phyloP scores from a whole-genome alignment of 2,113 vertebrate species.

The Regulus satrapa region DNA sequence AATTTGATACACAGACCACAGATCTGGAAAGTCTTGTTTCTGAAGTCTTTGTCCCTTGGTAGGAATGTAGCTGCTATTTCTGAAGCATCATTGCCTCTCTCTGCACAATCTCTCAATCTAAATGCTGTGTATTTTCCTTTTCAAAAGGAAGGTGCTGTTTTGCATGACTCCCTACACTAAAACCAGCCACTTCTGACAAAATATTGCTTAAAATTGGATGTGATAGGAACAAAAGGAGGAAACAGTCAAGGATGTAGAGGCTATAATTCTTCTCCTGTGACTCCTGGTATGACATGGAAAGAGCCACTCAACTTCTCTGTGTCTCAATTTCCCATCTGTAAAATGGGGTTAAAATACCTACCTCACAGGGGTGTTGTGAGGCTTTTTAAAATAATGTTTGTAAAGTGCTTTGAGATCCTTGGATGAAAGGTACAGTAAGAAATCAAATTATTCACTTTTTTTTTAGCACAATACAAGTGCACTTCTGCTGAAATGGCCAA shows the following conservation, averaged over 20 bases:
- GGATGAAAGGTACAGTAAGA: slow-evolving; percentile 45
- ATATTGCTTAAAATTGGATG: neutral
- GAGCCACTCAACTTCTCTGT: slow-evolving; percentile 4
- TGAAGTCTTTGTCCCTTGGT: neutral
- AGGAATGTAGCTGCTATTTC: neutral
- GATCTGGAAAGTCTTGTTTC: neutral
- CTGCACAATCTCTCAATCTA: slow-evolving; percentile 60
- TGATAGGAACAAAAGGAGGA: neutral
- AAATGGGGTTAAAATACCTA: slow-evolving; percentile 57
- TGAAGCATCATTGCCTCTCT: slow-evolving; percentile 65
- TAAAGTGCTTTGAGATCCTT: slow-evolving; percentile 69
- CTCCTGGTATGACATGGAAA: neutral
- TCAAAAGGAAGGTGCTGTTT: slow-evolving; percentile 48
- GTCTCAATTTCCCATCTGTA: slow-evolving; percentile 55
- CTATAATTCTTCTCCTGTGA: neutral
- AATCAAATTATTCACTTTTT: neutral
- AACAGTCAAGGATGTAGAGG: neutral
- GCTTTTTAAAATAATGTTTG: slow-evolving; percentile 46
- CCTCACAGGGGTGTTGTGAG: slow-evolving; percentile 64
- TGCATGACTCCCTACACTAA: slow-evolving; percentile 17
- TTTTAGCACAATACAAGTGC: neutral
- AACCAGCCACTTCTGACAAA: slow-evolving; percentile 5
- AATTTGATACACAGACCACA: neutral
- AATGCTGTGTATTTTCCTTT: slow-evolving; percentile 26
- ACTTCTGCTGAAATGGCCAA: neutral